Conservation (phyloP, 2,113 vertebrate genomes). For the Oostethus manadensis region DNA sequence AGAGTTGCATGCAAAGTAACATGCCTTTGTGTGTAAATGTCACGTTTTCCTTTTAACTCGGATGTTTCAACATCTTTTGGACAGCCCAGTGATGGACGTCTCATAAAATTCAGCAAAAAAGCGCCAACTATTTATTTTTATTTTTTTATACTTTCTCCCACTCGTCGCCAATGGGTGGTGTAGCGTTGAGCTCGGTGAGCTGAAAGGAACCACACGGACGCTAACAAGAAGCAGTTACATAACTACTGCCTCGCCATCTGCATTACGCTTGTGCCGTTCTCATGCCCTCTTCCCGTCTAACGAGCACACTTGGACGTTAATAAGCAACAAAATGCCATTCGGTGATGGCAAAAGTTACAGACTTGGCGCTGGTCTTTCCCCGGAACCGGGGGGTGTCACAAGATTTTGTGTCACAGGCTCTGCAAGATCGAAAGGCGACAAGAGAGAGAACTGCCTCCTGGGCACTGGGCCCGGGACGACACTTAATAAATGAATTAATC, state of each 20-base stretch:
- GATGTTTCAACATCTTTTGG: background rate
- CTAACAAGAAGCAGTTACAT: background rate
- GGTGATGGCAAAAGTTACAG: background rate
- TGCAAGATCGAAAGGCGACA: too few relatives aligned
- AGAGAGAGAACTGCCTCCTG: too few relatives aligned
- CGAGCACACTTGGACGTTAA: background rate
- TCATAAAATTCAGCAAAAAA: conserved; percentile 5
- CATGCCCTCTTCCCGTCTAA: background rate
- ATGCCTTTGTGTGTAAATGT: background rate
- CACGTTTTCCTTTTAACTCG: background rate
- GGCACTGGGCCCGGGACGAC: too few relatives aligned
- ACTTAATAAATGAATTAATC: too few relatives aligned
- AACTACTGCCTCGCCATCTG: background rate
- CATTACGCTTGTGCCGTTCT: conserved; percentile 13
- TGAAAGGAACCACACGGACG: conserved; percentile 21
- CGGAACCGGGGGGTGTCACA: too few relatives aligned
- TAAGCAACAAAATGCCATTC: background rate
- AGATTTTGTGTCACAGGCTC: too few relatives aligned
- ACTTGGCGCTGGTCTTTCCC: too few relatives aligned
- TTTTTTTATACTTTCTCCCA: too few relatives aligned
- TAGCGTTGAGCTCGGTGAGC: conserved; percentile 1
- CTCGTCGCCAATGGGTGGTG: conserved; percentile 14
- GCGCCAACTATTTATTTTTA: conserved; percentile 6
- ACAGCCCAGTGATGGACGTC: background rate
- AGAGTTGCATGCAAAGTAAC: conserved; percentile 3